Conservation (phyloP, 2,797 vertebrate genomes). For the Premnoplex brunnescens region DNA sequence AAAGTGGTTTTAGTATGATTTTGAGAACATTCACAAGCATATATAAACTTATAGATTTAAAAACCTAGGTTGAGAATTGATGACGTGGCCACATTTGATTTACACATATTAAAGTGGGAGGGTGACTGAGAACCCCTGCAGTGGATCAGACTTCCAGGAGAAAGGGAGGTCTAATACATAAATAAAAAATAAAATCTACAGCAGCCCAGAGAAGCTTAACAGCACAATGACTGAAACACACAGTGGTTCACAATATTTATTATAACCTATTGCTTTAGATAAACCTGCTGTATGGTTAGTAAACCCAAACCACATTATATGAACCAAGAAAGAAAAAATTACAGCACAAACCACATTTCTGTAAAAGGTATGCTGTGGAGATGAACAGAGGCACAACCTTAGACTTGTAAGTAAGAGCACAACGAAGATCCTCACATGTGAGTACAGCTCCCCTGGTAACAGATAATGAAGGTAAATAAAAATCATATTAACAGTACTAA, state of each 20-base stretch:
- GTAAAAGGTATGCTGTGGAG: background rate
- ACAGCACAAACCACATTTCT: background rate
- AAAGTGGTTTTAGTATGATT: background rate
- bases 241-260: constrained; percentile 46
- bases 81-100: background rate
- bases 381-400: constrained; percentile 38
- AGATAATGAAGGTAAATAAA: background rate
- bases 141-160: background rate
- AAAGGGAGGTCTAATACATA: background rate
- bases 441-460: background rate
- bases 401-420: constrained; percentile 6
- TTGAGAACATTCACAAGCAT: constrained; percentile 3
- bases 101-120: background rate
- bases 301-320: constrained; percentile 5
- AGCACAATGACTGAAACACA: constrained; percentile 15
- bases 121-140: background rate
- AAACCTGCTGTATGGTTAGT: constrained; percentile 25
- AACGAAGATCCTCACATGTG: background rate
- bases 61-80: background rate
- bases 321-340: background rate
- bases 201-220: background rate
- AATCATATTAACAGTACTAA: background rate
- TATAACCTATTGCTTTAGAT: constrained; percentile 67
- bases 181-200: background rate
- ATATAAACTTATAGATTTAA: background rate